Percentiles rank a stretch among this genome's conserved stretches.
Evolutionary conservation across 2,113 vertebrate genomes (phyloP).

Genomic region (Peromyscus polionotus): DNA sequence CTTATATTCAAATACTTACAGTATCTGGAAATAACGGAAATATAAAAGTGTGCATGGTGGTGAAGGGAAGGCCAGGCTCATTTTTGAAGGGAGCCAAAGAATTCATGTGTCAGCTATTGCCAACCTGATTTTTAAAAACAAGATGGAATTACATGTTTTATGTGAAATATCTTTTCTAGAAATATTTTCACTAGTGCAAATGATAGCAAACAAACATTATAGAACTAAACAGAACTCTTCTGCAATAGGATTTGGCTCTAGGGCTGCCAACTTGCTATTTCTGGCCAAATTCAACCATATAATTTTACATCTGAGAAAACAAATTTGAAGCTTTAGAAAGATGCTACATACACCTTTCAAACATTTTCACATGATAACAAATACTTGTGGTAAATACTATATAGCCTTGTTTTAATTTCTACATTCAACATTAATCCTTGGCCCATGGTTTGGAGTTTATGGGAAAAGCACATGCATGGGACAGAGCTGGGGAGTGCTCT

Average conservation of each 20-base stretch:
- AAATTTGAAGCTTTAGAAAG: background rate
- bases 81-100: background rate
- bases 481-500: background rate
- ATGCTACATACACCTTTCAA: background rate
- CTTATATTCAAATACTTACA: background rate
- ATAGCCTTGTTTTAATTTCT: background rate
- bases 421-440: background rate
- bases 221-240: conserved; percentile 4
- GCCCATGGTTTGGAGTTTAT: background rate
- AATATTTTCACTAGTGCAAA: background rate
- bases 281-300: background rate
- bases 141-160: conserved; percentile 7
- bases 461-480: background rate
- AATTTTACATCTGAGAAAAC: background rate
- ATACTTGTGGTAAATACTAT: background rate
- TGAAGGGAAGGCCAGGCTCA: background rate
- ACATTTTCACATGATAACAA: background rate
- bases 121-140: conserved; percentile 29
- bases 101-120: background rate
- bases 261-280: background rate
- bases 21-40: background rate
- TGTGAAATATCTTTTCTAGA: background rate
- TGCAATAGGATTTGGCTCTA: background rate
- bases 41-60: background rate
- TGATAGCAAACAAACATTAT: background rate